Evolutionary conservation across 37 sponge, comb jelly and placozoan genomes (phyloP).

Genomic region (Hexactinellida sp.): DNA sequence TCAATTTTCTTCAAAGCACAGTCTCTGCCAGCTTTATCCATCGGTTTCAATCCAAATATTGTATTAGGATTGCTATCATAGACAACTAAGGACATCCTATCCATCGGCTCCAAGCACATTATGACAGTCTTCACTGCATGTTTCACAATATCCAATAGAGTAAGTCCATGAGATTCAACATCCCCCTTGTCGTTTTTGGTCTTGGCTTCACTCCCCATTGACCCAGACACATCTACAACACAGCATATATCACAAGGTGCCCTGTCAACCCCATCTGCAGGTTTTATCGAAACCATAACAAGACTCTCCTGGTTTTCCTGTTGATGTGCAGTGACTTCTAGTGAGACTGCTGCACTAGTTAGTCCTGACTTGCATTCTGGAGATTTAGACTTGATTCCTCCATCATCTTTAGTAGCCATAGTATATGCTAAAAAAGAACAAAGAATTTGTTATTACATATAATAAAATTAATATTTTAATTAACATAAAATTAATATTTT

Average conservation of each 20-base stretch:
- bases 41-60: not conserved
- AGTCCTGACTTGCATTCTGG: too few species aligned
- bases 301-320: not conserved
- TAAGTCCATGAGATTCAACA: slow-evolving; percentile 16
- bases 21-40: slow-evolving; percentile 13
- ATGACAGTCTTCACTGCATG: slow-evolving; percentile 20
- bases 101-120: not conserved
- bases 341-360: not conserved
- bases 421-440: too few species aligned
- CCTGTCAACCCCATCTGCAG: not conserved
- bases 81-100: not conserved
- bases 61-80: not conserved
- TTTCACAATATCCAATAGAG: slow-evolving; percentile 17
- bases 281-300: not conserved
- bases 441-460: too few species aligned
- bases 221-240: slow-evolving; percentile 18
- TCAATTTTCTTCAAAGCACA: not conserved
- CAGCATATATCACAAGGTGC: not conserved
- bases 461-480: too few species aligned
- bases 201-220: slow-evolving; percentile 16
- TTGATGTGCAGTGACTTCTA: not conserved
- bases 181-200: slow-evolving; percentile 16
- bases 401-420: not conserved
- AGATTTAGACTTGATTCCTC: not conserved
- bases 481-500: too few species aligned